A percentile compares a stretch with the other conserved stretches of the same genome.
phyloP scores from a whole-genome alignment of 2,113 vertebrate genomes.

The Antechinus flavipes region DNA sequence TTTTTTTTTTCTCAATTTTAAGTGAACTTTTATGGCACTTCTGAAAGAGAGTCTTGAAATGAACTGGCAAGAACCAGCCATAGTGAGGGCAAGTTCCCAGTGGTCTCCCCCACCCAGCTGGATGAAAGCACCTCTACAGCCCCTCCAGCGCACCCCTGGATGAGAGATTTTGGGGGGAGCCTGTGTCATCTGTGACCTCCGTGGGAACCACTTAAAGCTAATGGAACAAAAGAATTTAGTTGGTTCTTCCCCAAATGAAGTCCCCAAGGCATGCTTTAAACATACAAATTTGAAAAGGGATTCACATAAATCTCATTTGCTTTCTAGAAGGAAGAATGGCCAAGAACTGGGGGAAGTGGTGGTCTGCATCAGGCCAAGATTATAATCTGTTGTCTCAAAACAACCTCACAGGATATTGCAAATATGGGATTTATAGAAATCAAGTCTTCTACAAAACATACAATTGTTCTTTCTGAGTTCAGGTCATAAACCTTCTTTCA shows the following conservation, averaged over 20 bases:
- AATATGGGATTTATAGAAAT: conserved; percentile 10
- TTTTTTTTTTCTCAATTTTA: conserved; percentile 75
- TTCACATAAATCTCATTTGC: conserved; percentile 12
- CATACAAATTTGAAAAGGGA: background rate
- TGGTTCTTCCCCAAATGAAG: background rate
- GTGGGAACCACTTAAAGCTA: background rate
- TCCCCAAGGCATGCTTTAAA: background rate
- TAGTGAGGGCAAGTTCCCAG: conserved; percentile 71
- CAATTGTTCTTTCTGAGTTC: background rate
- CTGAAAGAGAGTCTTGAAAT: conserved; percentile 54
- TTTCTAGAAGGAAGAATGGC: conserved; percentile 30
- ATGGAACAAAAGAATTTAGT: background rate
- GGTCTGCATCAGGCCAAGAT: conserved; percentile 44
- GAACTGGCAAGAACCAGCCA: conserved; percentile 58
- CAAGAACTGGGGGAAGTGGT: conserved; percentile 8
- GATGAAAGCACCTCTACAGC: conserved; percentile 61
- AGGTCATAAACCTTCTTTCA: conserved; percentile 24
- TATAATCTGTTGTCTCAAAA: conserved; percentile 16
- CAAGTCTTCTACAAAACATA: conserved; percentile 42
- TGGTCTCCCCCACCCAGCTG: conserved; percentile 37
- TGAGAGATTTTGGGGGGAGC: conserved; percentile 33
- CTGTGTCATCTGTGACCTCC: background rate
- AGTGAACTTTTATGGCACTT: conserved; percentile 76
- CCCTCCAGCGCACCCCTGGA: conserved; percentile 36
- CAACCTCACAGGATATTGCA: background rate